Evolutionary conservation across 2,113 vertebrate genomes (phyloP), one percentile per base, ranked within the genome.

Genomic region (Raja brachyura): DNA sequence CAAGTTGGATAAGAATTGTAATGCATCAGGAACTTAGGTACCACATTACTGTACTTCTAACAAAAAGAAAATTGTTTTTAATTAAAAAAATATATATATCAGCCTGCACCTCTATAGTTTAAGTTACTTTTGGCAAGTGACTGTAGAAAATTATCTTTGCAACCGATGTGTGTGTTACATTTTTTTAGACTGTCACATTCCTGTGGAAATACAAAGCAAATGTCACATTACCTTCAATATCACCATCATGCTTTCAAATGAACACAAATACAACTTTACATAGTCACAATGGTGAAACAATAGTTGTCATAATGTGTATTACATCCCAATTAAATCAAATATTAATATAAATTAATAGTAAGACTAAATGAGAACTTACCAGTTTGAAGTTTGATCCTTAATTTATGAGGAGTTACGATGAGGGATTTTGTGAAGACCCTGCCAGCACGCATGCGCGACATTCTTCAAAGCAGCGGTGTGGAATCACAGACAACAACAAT

Each of bases 321-420:
- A 54, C 90, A 92, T 92, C 39, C 90, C 90, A 73, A 92, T 92
- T 92, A 92, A 92, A 73, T 92, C 90, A 92, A 92, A 92, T 92
- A 92, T 92, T 92, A 92, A 92, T 92, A 92, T 92, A 92, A 92
- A 92, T 92, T 92, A 92, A 73, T n/a, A n/a, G n/a, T n/a, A n/a
- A n/a, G n/a, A n/a, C n/a, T n/a, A n/a, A n/a, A n/a, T n/a, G n/a
- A n/a, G n/a, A n/a, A n/a, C n/a, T n/a, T n/a, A n/a, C n/a, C n/a
- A n/a, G n/a, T n/a, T n/a, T 25, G 90, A 92, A 92, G 90, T 70
- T 74, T 92, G n/a, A n/a, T n/a, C n/a, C n/a, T n/a, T n/a, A n/a
- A n/a, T n/a, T n/a, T n/a, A n/a, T n/a, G n/a, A n/a, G n/a, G n/a
- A n/a, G n/a, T n/a, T n/a, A n/a, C n/a, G n/a, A n/a, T n/a, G n/a